These are phyloP conservation scores for Azorinus chamasolen DNA, from an alignment of 2,888 invertebrate genomes.

Conservation along the genomic window DNA sequence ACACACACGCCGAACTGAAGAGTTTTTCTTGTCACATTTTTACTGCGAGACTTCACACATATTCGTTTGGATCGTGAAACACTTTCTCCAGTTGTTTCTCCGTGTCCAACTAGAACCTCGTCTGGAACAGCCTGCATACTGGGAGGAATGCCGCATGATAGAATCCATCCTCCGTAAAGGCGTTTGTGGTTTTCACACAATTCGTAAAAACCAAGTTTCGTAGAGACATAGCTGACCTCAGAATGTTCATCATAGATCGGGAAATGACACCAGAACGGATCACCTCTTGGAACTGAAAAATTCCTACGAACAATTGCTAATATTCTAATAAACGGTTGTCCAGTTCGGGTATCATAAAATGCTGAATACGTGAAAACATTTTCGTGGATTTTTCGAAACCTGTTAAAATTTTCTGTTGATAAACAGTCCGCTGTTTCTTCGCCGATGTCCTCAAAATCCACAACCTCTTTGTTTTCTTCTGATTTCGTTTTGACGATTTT, in stretches of 20 bases:
- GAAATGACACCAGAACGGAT: slow-evolving; percentile 41
- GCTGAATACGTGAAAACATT: slow-evolving; percentile 46
- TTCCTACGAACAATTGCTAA: slow-evolving; percentile 29
- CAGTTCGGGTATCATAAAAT: slow-evolving; percentile 40
- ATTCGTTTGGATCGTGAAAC: slow-evolving; percentile 18
- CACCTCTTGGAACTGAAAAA: background rate
- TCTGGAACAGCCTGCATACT: slow-evolving; percentile 7
- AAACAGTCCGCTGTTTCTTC: too few species aligned
- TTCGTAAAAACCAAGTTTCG: slow-evolving; percentile 37
- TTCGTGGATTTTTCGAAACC: slow-evolving; percentile 22
- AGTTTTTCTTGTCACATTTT: slow-evolving; percentile 30
- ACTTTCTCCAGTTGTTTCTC: background rate
- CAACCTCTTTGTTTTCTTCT: too few species aligned
- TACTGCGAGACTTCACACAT: slow-evolving; percentile 34
- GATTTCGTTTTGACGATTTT: too few species aligned
- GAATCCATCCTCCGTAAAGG: slow-evolving; percentile 74
- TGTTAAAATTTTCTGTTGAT: too few species aligned
- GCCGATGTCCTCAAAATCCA: too few species aligned
- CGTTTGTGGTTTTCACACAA: slow-evolving; percentile 78
- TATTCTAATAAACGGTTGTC: slow-evolving; percentile 24
- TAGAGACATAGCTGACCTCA: slow-evolving; percentile 8
- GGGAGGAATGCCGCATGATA: slow-evolving; percentile 72
- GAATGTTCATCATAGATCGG: background rate
- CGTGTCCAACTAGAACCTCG: slow-evolving; percentile 10
- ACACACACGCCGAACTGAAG: slow-evolving; percentile 78